Evolutionary conservation across 2,888 invertebrate genomes (phyloP), one percentile per base, ranked within the genome.

Genomic region (Sycophila texana): DNA sequence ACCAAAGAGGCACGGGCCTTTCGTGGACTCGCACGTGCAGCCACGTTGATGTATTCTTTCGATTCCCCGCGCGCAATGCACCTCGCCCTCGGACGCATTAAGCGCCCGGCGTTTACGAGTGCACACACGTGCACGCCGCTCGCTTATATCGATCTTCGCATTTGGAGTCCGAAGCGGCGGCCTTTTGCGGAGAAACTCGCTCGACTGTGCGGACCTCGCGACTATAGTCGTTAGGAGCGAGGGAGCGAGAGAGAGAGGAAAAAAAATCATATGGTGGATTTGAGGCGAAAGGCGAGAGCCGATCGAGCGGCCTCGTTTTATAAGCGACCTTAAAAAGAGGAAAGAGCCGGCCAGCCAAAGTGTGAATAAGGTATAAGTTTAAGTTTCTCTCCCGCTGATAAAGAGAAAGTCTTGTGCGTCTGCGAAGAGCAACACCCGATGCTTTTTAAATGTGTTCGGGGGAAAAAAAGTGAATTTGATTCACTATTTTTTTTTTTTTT

Each of bases 41-140:
- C 13, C 49, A 26, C n/a, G 39, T 65, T 71, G 65, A 73, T 61
- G 74, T 74, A 74, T 74, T 68, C 78, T 22, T 78, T 68, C 74
- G 60, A 78, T 70, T 78, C 65, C 12, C 47, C 51, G 58, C 68
- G 22, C 30, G n/a, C n/a, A n/a, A n/a, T 49, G 18, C 30, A 77
- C 47, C 60, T 57, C 26, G 57, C 47, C 49, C 63, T 20, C 18
- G 16, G 16, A 13, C 53, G 16, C 16, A 55, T 55, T 30, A 39
- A 39, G 1, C 60, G 26, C 22, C 14, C 60, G 16, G 13, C 26
- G 58, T 53, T 53, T 53, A 53, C n/a, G n/a, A 14, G 53, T 14
- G 53, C 53, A 53, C n/a, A 53, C 16, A 14, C n/a, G 14, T 53
- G 14, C n/a, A 53, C 53, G 16, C 16, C 53, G 53, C 14, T n/a